These are phyloP conservation scores for Imbricaverruca yamaguchii DNA, from an alignment of 2,888 invertebrate genomes.

Conservation along the genomic window DNA sequence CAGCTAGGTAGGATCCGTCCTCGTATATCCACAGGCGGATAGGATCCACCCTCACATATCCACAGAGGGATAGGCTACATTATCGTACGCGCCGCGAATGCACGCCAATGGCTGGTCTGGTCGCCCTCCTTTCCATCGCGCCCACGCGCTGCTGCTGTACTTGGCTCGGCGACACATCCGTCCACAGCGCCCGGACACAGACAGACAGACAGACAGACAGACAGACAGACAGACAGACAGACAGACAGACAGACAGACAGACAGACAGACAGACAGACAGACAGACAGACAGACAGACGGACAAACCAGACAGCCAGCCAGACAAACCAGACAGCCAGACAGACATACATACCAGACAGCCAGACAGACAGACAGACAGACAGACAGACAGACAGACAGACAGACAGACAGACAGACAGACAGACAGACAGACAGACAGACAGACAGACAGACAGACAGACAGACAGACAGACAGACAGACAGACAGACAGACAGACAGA, in stretches of 20 bases:
- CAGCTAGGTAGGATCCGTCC: too few relatives aligned
- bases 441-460: background rate
- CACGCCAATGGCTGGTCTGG: too few relatives aligned
- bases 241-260: background rate
- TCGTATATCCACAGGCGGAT: too few relatives aligned
- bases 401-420: background rate
- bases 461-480: background rate
- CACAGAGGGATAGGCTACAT: too few relatives aligned
- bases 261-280: background rate
- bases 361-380: background rate
- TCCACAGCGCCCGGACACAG: too few relatives aligned
- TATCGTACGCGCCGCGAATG: too few relatives aligned
- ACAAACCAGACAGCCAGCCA: too few relatives aligned
- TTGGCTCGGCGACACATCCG: too few relatives aligned
- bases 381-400: background rate
- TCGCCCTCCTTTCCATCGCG: too few relatives aligned
- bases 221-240: background rate
- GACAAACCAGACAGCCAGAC: background rate
- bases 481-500: background rate
- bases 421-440: background rate
- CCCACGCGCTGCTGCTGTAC: too few relatives aligned
- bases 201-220: background rate
- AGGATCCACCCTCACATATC: too few relatives aligned
- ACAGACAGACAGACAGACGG: background rate
- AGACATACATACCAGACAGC: background rate